phyloP scores from a whole-genome alignment of 2,113 vertebrate species.

The Charadrius vociferus region DNA sequence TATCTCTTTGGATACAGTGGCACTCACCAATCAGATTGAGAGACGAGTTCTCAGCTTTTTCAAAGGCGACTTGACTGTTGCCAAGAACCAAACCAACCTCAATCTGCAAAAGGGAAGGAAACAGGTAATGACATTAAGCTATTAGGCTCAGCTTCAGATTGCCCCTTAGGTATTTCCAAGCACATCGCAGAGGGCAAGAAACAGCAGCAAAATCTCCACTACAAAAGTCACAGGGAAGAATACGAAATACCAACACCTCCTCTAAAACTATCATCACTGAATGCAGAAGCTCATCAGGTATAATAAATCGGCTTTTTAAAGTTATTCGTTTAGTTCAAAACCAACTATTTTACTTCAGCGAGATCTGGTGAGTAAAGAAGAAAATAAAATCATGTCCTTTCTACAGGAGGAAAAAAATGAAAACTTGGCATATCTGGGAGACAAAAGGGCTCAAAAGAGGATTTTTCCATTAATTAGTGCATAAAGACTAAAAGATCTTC shows the following conservation, averaged over 20 bases:
- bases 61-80: conserved; percentile 96
- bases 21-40: conserved; percentile 90
- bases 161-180: not conserved
- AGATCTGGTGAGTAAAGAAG: not conserved
- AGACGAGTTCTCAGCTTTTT: conserved; percentile 92
- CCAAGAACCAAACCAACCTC: conserved; percentile 88
- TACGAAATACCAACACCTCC: not conserved
- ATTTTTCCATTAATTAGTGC: not conserved
- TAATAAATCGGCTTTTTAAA: not conserved
- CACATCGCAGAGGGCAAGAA: not conserved
- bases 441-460: not conserved
- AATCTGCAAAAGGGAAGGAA: conserved; percentile 75
- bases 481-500: not conserved
- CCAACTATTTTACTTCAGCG: not conserved
- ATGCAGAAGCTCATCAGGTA: not conserved
- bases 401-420: not conserved
- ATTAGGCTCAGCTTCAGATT: not conserved
- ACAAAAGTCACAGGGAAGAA: not conserved
- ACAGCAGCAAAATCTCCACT: not conserved
- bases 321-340: not conserved
- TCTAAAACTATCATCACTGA: not conserved
- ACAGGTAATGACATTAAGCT: not conserved
- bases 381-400: not conserved
- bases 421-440: not conserved
- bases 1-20: not conserved